Base-by-base conservation (phyloP, 2,113 vertebrate species). In the Triplophysa siluroides region DNA sequence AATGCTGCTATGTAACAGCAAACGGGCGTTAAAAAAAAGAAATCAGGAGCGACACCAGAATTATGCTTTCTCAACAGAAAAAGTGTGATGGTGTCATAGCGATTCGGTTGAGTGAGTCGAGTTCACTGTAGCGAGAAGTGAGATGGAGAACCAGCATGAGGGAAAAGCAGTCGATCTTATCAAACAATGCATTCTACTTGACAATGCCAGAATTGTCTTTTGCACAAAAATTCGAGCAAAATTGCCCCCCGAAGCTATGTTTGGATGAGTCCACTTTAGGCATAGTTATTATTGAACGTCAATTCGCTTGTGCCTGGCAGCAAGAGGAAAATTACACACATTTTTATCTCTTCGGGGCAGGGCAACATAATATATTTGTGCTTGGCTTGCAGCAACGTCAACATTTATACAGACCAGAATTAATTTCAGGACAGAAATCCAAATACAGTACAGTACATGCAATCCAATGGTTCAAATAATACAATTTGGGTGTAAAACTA, bases 241-340 rank as follows among this genome's bases (percentile, higher is more conserved):
- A 58, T 19, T 33, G 67, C 41, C 19, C 45, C 56, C 76, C 33
- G 21, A 60, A 77, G 56, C 33, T 43, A 23, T 68, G 66, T 81
- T 69, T 61, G 41, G 64, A 43, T 43, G 58, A 56, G 47, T 81
- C 29, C 38, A 38, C 47, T 76, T 69, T 19, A 76, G 64, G 72
- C 41, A 26, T 18, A 81, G 29, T 65, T 70, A 23, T 77, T 70
- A 71, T 62, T 77, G 70, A 70, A 63, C 76, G 58, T 63, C 73
- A 70, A 50, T 5, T 69, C 54, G 43, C 23, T 38, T 54, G 5
- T 24, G 43, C 19, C 23, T 47, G 24, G 65, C 21, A 61, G 38
- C n/a, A 38, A 58, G 52, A 56, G n/a, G 16, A 5, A 18, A 4
- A 5, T 56, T 45, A 41, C 43, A 72, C 14, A 24, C 14, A 24